Evolutionary conservation across 1,140 invertebrate genomes (phyloP).

Genomic region (Sinella curviseta): DNA sequence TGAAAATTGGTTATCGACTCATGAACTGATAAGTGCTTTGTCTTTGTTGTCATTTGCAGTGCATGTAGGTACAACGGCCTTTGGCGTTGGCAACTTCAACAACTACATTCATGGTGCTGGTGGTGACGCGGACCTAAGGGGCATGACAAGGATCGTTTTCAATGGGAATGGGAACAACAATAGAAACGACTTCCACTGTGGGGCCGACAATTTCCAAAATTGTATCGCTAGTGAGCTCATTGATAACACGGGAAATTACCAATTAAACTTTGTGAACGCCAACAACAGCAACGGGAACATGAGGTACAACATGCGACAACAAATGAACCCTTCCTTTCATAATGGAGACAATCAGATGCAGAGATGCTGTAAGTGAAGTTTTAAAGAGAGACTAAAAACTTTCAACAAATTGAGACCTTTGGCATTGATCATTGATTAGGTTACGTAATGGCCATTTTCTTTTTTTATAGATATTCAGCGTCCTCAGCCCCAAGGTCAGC

Average conservation of each 20-base stretch:
- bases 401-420: too few relatives aligned
- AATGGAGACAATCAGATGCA: background rate
- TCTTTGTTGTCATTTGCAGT: background rate
- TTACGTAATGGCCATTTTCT: background rate
- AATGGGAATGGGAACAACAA: background rate
- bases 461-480: background rate
- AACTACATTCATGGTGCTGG: background rate
- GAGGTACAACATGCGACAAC: background rate
- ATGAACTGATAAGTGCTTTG: too few relatives aligned
- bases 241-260: background rate
- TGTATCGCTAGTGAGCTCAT: background rate
- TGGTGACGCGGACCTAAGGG: background rate
- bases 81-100: background rate
- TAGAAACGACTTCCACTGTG: background rate
- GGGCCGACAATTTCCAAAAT: too few relatives aligned
- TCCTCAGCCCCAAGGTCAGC: background rate
- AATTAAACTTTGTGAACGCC: background rate
- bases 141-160: background rate
- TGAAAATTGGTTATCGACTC: too few relatives aligned
- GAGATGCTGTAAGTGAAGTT: background rate
- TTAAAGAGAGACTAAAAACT: too few relatives aligned
- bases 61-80: background rate
- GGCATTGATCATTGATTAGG: too few relatives aligned
- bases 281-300: background rate
- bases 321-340: background rate